Conservation (phyloP, 2,797 vertebrate species). For the Brotogeris chrysoptera region DNA sequence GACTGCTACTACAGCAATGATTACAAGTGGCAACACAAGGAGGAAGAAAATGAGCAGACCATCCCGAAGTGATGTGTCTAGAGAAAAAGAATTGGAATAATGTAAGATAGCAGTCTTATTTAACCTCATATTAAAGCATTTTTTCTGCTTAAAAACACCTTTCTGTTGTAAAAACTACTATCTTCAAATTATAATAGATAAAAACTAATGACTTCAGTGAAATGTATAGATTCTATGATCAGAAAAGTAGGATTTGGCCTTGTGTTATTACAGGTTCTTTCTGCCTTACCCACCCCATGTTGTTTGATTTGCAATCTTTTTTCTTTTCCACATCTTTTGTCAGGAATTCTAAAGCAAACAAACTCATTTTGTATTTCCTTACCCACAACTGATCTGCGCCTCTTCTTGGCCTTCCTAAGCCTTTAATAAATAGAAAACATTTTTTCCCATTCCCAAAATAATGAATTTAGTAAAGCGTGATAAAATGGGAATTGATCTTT, state of each 20-base stretch:
- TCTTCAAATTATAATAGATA: background rate
- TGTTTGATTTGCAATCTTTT: accelerated
- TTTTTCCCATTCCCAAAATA: background rate
- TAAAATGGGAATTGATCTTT: background rate
- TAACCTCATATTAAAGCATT: background rate
- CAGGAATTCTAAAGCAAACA: background rate
- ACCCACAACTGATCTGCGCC: accelerated
- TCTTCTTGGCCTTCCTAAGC: background rate
- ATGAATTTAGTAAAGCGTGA: background rate
- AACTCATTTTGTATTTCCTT: background rate
- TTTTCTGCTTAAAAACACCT: background rate
- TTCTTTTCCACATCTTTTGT: background rate
- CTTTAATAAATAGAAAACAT: background rate
- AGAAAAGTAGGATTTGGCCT: background rate
- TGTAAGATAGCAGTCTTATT: background rate
- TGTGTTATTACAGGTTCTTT: background rate
- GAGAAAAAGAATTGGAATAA: background rate
- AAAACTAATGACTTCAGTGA: background rate
- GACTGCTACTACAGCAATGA: constrained; percentile 45
- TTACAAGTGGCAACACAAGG: constrained; percentile 79
- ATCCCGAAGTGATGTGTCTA: constrained; percentile 87
- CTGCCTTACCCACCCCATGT: background rate
- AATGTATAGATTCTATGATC: background rate
- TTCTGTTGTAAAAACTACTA: background rate
- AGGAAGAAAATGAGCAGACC: constrained; percentile 90